These are phyloP conservation scores for Nymphalis urticae DNA, from an alignment of 2,888 invertebrate species.

Conservation along the genomic window DNA sequence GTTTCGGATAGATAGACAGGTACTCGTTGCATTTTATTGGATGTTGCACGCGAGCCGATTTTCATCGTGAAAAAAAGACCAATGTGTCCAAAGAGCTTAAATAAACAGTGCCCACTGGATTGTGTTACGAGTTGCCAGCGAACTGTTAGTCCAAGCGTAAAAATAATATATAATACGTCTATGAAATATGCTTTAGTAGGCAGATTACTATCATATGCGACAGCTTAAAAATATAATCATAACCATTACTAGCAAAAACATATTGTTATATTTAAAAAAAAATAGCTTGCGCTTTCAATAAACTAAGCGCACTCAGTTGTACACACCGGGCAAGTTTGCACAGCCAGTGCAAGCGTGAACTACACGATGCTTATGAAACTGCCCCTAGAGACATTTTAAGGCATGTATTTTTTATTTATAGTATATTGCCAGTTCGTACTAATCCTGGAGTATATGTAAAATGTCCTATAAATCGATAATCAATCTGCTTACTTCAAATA, in stretches of 20 bases:
- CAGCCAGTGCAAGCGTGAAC: conserved; percentile 2
- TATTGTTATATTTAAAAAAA: background rate
- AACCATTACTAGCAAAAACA: background rate
- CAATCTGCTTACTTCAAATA: no score
- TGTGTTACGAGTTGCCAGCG: conserved; percentile 5
- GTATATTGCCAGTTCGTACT: no score
- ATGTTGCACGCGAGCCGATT: conserved; percentile 5
- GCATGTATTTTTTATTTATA: background rate
- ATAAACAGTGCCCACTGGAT: conserved; percentile 9
- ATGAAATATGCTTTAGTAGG: background rate
- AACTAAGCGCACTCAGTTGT: background rate
- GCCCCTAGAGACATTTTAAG: background rate
- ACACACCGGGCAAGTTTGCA: background rate
- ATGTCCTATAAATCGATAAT: no score
- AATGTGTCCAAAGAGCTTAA: background rate
- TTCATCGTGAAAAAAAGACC: conserved; percentile 2
- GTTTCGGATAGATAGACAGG: conserved; percentile 3
- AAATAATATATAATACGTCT: background rate
- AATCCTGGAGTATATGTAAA: no score
- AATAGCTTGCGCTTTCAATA: conserved; percentile 2
- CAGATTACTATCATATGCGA: background rate
- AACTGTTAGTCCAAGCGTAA: background rate
- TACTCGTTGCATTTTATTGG: conserved; percentile 1
- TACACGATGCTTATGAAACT: conserved; percentile 1
- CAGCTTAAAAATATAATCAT: background rate